Conservation (phyloP, 2,888 invertebrate genomes). For the Dendrolimus pini region DNA sequence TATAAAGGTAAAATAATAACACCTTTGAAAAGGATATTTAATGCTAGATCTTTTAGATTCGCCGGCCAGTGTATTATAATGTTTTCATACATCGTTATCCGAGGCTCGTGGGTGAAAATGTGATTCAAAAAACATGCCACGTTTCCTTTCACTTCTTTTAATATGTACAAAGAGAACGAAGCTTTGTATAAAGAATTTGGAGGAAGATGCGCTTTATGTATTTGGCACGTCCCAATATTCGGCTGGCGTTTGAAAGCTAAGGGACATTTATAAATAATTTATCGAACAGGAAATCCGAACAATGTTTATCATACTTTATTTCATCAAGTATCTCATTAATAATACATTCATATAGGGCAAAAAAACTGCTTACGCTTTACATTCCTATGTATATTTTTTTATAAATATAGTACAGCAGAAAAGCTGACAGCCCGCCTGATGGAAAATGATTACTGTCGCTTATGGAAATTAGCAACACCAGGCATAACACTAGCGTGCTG, state of each 20-base stretch:
- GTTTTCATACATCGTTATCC: slow-evolving; percentile 52
- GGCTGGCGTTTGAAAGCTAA: slow-evolving; percentile 43
- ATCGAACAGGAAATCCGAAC: slow-evolving; percentile 42
- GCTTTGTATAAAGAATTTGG: slow-evolving; percentile 29
- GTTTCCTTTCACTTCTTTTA: slow-evolving; percentile 49
- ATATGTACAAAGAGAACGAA: slow-evolving; percentile 64
- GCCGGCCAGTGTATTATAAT: slow-evolving; percentile 24
- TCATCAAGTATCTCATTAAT: no score
- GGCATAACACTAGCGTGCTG: no score
- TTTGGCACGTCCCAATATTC: slow-evolving; percentile 36
- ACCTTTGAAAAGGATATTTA: slow-evolving; percentile 18
- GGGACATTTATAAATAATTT: slow-evolving; percentile 64
- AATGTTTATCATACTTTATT: slow-evolving; percentile 33
- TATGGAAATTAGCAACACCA: no score
- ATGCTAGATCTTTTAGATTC: slow-evolving; percentile 22
- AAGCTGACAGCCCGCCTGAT: no score
- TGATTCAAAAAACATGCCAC: slow-evolving; percentile 48
- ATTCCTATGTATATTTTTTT: no score
- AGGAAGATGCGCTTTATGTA: slow-evolving; percentile 30
- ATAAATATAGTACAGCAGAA: no score
- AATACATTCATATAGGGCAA: no score
- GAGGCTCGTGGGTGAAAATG: slow-evolving; percentile 45
- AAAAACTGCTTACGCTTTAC: no score
- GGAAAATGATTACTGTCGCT: no score
- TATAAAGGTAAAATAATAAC: slow-evolving; percentile 4